These are phyloP conservation scores for Onychomys arenicola DNA, from an alignment of 2,797 vertebrate genomes.

Conservation along the genomic window DNA sequence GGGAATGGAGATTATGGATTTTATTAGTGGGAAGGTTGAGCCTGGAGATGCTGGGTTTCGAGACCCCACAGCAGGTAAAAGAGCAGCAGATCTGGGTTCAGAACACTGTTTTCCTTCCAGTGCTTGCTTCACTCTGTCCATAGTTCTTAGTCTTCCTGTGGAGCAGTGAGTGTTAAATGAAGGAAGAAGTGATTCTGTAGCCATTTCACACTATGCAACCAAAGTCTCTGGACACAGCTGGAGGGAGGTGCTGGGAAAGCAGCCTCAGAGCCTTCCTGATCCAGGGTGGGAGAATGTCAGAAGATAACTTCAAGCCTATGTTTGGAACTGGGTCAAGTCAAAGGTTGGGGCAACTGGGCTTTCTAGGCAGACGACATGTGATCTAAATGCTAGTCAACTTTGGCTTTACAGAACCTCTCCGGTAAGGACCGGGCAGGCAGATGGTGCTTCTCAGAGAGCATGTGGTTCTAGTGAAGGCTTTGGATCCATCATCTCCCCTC, in stretches of 20 bases:
- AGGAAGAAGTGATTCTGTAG: background rate
- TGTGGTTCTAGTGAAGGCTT: background rate
- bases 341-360: background rate
- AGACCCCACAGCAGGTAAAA: background rate
- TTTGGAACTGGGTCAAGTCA: background rate
- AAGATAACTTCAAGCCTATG: slow-evolving; percentile 8
- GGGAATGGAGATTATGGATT: background rate
- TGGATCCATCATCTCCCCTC: background rate
- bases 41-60: background rate
- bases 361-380: background rate
- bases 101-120: background rate
- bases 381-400: background rate
- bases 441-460: background rate
- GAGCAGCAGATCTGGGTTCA: background rate
- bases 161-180: slow-evolving; percentile 1
- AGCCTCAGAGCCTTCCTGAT: slow-evolving; percentile 37
- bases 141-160: background rate
- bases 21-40: background rate
- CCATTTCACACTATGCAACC: background rate
- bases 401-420: background rate
- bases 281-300: slow-evolving; percentile 41
- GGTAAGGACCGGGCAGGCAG: background rate
- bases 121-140: background rate
- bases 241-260: background rate
- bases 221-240: background rate